phyloP scores from a whole-genome alignment of 30 jellyfish, hydroid and myxozoan species.

The Pelagia noctiluca region DNA sequence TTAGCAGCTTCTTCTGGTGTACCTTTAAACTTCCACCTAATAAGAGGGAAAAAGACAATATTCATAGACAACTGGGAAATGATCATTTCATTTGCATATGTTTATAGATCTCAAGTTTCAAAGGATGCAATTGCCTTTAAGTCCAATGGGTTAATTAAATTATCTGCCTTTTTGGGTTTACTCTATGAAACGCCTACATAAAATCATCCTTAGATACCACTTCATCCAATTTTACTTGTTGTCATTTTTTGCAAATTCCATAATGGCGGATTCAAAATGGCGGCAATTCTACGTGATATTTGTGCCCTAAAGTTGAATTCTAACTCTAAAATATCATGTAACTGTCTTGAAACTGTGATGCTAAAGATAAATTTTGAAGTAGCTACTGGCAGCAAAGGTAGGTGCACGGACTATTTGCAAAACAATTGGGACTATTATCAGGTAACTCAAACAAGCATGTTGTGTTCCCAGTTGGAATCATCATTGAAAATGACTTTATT shows the following conservation, averaged over 20 bases:
- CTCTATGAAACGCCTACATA: neutral
- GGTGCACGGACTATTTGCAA: no score
- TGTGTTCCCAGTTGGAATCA: no score
- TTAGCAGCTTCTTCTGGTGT: conserved; percentile 54
- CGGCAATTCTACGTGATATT: conserved; percentile 10
- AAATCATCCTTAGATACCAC: neutral
- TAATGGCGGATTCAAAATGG: conserved; percentile 12
- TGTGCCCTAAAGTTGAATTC: conserved; percentile 13
- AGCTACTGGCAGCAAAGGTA: conserved; percentile 17
- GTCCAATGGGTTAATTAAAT: no score
- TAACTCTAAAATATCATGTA: conserved; percentile 1
- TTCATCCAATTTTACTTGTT: conserved; percentile 1
- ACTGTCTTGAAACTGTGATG: neutral
- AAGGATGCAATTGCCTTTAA: no score
- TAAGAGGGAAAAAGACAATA: neutral
- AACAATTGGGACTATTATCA: no score
- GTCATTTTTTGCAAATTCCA: conserved; percentile 12
- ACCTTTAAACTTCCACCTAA: conserved; percentile 81
- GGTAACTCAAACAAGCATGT: no score
- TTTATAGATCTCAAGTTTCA: no score
- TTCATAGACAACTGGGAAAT: neutral
- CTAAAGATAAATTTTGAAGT: neutral
- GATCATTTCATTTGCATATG: neutral
- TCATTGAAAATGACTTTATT: no score
- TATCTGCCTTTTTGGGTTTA: no score